Evolutionary conservation across 2,113 vertebrate genomes (phyloP).

Genomic region (Martes martes): DNA sequence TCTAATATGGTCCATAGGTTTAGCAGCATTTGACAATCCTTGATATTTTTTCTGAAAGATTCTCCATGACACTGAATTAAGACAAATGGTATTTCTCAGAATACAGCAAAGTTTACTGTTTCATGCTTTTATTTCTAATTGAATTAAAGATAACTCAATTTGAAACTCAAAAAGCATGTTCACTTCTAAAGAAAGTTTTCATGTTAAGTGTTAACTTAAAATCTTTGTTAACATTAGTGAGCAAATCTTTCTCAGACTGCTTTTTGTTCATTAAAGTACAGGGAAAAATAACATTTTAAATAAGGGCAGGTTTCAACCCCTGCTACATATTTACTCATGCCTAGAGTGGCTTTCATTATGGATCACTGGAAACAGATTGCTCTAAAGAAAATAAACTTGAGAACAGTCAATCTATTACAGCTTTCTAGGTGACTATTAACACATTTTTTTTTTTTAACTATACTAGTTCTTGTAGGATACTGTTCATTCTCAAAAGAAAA

Average conservation of each 20-base stretch:
- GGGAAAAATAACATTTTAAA: conserved; percentile 32
- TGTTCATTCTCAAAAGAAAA: background rate
- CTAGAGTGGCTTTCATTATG: conserved; percentile 31
- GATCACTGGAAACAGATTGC: conserved; percentile 39
- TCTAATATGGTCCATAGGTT: conserved; percentile 33
- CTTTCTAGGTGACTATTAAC: background rate
- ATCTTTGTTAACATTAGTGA: background rate
- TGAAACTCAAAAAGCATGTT: conserved; percentile 20
- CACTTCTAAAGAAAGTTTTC: conserved; percentile 8
- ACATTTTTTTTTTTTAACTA: background rate
- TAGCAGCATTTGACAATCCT: conserved; percentile 44
- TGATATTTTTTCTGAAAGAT: conserved; percentile 54
- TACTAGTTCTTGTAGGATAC: background rate
- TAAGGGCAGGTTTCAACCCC: conserved; percentile 2
- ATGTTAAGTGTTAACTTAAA: background rate
- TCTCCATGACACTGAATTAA: conserved; percentile 49
- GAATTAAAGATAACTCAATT: conserved; percentile 56
- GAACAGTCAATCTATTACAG: background rate
- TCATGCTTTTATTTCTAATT: conserved; percentile 62
- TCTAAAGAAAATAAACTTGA: conserved; percentile 30
- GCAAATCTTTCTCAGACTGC: conserved; percentile 30
- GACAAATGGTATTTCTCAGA: conserved; percentile 51
- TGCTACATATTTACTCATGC: conserved; percentile 42
- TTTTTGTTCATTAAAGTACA: conserved; percentile 45
- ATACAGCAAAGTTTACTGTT: conserved; percentile 40